Evolutionary conservation across 2,797 vertebrate species (phyloP).

Genomic region (Myotis findleyi): DNA sequence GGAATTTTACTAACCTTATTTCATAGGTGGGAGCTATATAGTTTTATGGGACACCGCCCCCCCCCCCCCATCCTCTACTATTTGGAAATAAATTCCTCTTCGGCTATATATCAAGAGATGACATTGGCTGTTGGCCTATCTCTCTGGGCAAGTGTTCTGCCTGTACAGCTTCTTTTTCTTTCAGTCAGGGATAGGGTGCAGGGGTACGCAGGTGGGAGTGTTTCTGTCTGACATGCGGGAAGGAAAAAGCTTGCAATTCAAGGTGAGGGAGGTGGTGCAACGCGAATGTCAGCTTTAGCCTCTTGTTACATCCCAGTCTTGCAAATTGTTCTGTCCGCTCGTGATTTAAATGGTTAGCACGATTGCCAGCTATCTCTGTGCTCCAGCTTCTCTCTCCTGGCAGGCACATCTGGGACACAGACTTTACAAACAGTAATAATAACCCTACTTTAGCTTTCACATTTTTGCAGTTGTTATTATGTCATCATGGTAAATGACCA

Average conservation of each 20-base stretch:
- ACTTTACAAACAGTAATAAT: slow-evolving; percentile 73
- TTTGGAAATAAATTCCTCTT: slow-evolving; percentile 79
- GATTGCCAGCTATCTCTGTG: slow-evolving; percentile 56
- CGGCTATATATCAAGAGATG: slow-evolving; percentile 66
- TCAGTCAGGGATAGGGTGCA: not conserved
- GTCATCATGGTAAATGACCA: slow-evolving; percentile 75
- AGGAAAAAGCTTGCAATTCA: slow-evolving; percentile 61
- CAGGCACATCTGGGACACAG: slow-evolving; percentile 72
- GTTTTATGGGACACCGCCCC: slow-evolving; percentile 65
- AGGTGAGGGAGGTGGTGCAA: not conserved
- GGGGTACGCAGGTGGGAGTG: not conserved
- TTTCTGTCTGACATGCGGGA: slow-evolving; percentile 36
- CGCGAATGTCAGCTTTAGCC: not conserved
- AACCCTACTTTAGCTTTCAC: slow-evolving; percentile 63
- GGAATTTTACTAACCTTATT: slow-evolving; percentile 82
- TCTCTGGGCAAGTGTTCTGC: slow-evolving; percentile 35
- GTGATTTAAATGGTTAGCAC: slow-evolving; percentile 39
- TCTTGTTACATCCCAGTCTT: slow-evolving; percentile 59
- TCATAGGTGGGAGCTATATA: slow-evolving; percentile 77
- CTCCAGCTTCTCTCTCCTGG: slow-evolving; percentile 69
- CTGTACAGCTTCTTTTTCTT: slow-evolving; percentile 68
- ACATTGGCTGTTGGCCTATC: slow-evolving; percentile 52
- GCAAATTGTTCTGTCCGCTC: not conserved
- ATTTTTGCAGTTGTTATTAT: slow-evolving; percentile 75
- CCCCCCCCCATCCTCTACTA: slow-evolving; percentile 46